phyloP scores from a whole-genome alignment of 2,113 vertebrate species.

The rabbit (Oryctolagus cuniculus) region DNA sequence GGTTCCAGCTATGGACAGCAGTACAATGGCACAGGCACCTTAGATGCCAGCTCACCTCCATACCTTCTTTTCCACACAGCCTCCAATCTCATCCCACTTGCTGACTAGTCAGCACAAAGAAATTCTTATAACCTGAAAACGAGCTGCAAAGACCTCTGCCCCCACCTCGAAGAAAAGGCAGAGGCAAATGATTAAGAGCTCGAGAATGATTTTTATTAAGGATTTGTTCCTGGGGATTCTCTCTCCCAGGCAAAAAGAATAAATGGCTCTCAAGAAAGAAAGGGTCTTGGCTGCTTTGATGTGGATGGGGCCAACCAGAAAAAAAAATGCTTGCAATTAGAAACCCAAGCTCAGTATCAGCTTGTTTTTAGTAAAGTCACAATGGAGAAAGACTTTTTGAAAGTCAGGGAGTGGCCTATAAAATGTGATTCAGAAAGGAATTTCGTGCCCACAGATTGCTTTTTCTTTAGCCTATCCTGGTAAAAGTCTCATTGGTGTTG shows the following conservation, averaged over 20 bases:
- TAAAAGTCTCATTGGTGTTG: neutral
- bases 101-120: constrained; percentile 71
- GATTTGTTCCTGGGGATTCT: constrained; percentile 45
- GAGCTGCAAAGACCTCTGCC: constrained; percentile 7
- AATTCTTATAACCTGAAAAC: constrained; percentile 56
- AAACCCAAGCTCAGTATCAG: constrained; percentile 19
- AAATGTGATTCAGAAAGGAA: constrained; percentile 35
- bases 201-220: constrained; percentile 42
- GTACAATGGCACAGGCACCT: constrained; percentile 2
- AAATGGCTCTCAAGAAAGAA: constrained; percentile 56
- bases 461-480: neutral
- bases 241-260: constrained; percentile 69
- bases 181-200: constrained; percentile 37
- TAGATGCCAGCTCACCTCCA: constrained; percentile 48
- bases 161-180: neutral
- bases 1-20: constrained; percentile 59
- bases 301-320: neutral
- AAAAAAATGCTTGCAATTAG: constrained; percentile 28
- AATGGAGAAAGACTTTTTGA: constrained; percentile 13
- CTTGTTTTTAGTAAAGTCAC: constrained; percentile 53
- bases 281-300: constrained; percentile 67
- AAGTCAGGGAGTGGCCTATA: neutral
- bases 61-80: constrained; percentile 17
- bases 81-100: constrained; percentile 63
- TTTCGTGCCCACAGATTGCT: neutral